Base-by-base conservation (phyloP, 2,797 vertebrate species). In the Amazona ochrocephala region DNA sequence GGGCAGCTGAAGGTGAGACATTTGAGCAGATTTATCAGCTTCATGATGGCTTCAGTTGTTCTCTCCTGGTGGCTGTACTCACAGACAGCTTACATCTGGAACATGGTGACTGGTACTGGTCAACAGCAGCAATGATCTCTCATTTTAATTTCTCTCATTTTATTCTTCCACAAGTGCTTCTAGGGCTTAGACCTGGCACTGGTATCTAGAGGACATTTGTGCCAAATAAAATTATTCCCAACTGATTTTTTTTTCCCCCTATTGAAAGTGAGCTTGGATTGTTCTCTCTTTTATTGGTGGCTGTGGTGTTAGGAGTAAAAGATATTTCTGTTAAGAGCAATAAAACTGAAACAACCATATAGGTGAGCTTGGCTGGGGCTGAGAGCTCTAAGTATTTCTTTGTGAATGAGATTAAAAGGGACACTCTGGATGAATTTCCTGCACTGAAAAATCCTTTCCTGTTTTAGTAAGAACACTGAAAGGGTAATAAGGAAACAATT, bases 321-420 rank as follows among this genome's bases (percentile, higher is more conserved):
- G 1, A 23, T 72, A n/a, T 65, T 94, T 90, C 77, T 11, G 2
- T 68, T 66, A 93, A 84, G 47, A 89, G 11, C 34, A 67, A n/a
- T 87, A 47, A 76, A 90, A 66, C 2, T 73, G 50, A 73, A 88
- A 88, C 60, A 94, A 67, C 37, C 22, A 15, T 66, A n/a, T 75
- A 50, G 17, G 32, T 84, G 77, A 91, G 39, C 22, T 70, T 84
- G 39, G 39, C 60, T 88, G 27, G 44, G 86, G n/a, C 30, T 79
- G 47, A 76, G 41, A 66, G 8, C 80, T 87, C 4, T 68, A 51
- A 67, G 19, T 82, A 66, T 92, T 78, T 68, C 20, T 68, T 37
- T 92, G 50, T 87, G 67, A 89, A 87, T 81, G 44, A 73, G 67
- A 84, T 87, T 95, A 47, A 76, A 89, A 88, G 64, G 37, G 64